Evolutionary conservation across 2,888 invertebrate species (phyloP).

Genomic region (Aphidoletes aphidimyza): DNA sequence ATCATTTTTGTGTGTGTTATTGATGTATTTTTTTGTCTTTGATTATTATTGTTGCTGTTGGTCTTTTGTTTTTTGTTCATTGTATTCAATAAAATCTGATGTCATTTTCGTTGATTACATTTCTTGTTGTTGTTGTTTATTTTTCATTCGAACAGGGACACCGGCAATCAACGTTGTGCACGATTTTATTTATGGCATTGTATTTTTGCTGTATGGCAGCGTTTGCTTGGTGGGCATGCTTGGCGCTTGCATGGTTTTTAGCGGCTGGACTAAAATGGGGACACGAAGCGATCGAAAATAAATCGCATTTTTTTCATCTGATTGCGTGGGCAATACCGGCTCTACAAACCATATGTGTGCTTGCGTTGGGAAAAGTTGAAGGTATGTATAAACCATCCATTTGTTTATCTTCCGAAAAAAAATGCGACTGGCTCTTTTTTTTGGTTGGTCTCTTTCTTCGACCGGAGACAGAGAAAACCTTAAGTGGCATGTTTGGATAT

Average conservation of each 20-base stretch:
- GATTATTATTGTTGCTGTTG: background rate
- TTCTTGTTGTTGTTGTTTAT: background rate
- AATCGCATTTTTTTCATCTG: conserved; percentile 96
- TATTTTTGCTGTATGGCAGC: conserved; percentile 97
- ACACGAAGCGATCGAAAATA: conserved; percentile 96
- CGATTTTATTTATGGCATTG: conserved; percentile 94
- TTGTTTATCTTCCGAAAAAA: conserved; percentile 58
- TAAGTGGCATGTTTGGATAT: too few relatives aligned
- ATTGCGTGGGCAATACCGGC: conserved; percentile 99
- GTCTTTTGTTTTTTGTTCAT: background rate
- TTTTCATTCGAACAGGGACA: conserved; percentile 63
- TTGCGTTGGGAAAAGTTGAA: conserved; percentile 96
- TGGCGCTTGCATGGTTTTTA: conserved; percentile 96
- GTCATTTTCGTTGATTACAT: background rate
- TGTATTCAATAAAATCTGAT: background rate
- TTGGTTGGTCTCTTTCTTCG: too few relatives aligned
- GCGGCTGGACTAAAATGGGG: conserved; percentile 98
- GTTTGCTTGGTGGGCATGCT: conserved; percentile 97
- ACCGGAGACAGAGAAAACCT: too few relatives aligned
- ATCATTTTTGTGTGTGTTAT: too few relatives aligned
- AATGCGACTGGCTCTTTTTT: too few relatives aligned
- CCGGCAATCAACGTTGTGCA: conserved; percentile 74
- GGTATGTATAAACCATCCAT: conserved; percentile 68
- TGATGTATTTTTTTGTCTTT: too few relatives aligned
- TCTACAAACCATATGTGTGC: conserved; percentile 91